Conservation (phyloP, 2,113 vertebrate species). For the Setophaga coronata region DNA sequence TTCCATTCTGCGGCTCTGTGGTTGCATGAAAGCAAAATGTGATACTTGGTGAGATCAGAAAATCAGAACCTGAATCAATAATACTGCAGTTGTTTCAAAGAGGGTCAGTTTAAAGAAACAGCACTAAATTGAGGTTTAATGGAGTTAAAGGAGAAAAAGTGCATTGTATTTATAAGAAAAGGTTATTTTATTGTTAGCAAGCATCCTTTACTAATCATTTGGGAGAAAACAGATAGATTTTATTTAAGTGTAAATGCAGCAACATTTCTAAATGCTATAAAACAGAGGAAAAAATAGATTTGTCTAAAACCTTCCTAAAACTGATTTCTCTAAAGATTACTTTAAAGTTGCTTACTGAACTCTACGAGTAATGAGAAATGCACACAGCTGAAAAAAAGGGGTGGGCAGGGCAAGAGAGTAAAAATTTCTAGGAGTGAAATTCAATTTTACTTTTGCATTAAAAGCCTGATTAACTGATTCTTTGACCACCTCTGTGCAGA, state of each 20-base stretch:
- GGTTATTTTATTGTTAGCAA: not conserved
- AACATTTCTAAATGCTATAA: not conserved
- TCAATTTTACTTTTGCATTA: not conserved
- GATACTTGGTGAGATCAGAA: constrained; percentile 68
- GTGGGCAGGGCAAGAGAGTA: not conserved
- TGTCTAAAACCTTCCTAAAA: not conserved
- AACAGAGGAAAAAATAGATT: not conserved
- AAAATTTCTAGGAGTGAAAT: not conserved
- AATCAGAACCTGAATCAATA: constrained; percentile 60
- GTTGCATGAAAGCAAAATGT: constrained; percentile 62
- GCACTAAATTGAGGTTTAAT: not conserved
- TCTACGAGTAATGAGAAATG: not conserved
- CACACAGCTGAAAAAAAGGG: not conserved
- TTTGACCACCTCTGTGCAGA: not conserved
- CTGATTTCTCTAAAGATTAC: not conserved
- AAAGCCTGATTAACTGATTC: not conserved
- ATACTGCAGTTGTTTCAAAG: constrained; percentile 27
- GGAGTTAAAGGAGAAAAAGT: not conserved
- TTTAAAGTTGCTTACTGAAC: not conserved
- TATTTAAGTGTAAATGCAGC: not conserved
- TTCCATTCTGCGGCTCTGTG: constrained; percentile 40
- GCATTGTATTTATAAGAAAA: not conserved
- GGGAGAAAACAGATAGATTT: not conserved
- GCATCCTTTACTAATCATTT: not conserved
- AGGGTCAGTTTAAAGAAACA: constrained; percentile 38